These are phyloP conservation scores for Heliconius erato DNA, from an alignment of 2,888 invertebrate genomes.

Conservation along the genomic window DNA sequence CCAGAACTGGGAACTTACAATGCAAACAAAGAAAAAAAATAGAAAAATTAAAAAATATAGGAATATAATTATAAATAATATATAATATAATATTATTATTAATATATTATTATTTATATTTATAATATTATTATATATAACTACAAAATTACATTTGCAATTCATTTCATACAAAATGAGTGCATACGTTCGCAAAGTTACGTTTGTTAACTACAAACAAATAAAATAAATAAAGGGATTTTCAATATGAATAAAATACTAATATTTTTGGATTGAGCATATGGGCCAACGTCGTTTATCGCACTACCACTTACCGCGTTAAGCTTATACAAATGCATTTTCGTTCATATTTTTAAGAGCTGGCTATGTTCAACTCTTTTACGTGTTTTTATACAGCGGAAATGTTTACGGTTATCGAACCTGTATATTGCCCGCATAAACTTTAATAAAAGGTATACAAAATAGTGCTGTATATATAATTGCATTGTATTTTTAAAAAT, in stretches of 20 bases:
- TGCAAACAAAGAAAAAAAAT: too few relatives aligned
- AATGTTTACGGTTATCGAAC: conserved; percentile 42
- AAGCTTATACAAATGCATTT: conserved; percentile 19
- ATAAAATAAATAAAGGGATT: too few relatives aligned
- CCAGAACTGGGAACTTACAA: too few relatives aligned
- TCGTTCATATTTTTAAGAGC: conserved; percentile 37
- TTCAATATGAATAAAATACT: not conserved
- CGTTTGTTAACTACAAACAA: too few relatives aligned
- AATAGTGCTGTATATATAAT: conserved; percentile 3
- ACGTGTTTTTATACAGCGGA: conserved; percentile 37
- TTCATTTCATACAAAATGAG: too few relatives aligned
- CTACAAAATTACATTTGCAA: too few relatives aligned
- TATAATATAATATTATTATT: too few relatives aligned
- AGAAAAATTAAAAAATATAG: too few relatives aligned
- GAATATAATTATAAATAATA: too few relatives aligned
- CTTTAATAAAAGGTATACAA: conserved; percentile 36
- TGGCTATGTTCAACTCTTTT: conserved; percentile 29
- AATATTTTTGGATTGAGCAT: conserved; percentile 3
- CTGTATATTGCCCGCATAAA: conserved; percentile 35
- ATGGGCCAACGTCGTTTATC: conserved; percentile 5
- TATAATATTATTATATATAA: too few relatives aligned
- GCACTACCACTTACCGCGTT: conserved; percentile 4
- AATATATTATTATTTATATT: too few relatives aligned
- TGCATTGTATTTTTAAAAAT: not conserved
- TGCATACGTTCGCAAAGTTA: too few relatives aligned